Percentiles rank a stretch among this genome's conserved stretches.
Conservation (phyloP, 1,140 invertebrate species). For the Parasteatoda tepidariorum region DNA sequence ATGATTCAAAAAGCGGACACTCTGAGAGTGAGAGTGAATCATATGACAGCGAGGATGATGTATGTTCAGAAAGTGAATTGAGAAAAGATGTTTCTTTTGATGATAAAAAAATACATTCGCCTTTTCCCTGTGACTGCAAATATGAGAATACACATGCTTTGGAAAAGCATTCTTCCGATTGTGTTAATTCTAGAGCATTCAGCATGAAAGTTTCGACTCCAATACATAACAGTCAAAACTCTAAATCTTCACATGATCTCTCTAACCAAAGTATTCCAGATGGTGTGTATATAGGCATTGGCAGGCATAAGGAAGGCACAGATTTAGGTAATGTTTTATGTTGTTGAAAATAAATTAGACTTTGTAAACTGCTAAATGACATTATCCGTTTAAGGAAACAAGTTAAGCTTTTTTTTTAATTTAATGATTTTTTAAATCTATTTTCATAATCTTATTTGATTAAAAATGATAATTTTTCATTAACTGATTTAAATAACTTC, state of each 20-base stretch:
- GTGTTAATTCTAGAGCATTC: not conserved
- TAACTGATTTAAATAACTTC: no score
- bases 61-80: constrained; percentile 2
- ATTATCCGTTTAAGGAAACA: no score
- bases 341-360: not conserved
- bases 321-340: constrained; percentile 62
- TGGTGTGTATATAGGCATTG: constrained; percentile 64
- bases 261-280: constrained; percentile 50
- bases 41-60: not conserved
- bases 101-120: not conserved
- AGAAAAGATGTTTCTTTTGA: not conserved
- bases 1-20: not conserved
- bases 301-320: constrained; percentile 64
- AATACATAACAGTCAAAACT: not conserved
- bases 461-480: no score
- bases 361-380: no score
- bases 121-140: not conserved
- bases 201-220: constrained; percentile 25
- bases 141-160: not conserved
- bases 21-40: not conserved
- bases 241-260: constrained; percentile 10
- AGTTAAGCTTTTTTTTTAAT: no score
- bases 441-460: no score
- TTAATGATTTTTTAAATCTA: no score
- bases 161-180: not conserved